Evolutionary conservation across 2,888 invertebrate genomes (phyloP).

Genomic region (Anarsia innoxiella): DNA sequence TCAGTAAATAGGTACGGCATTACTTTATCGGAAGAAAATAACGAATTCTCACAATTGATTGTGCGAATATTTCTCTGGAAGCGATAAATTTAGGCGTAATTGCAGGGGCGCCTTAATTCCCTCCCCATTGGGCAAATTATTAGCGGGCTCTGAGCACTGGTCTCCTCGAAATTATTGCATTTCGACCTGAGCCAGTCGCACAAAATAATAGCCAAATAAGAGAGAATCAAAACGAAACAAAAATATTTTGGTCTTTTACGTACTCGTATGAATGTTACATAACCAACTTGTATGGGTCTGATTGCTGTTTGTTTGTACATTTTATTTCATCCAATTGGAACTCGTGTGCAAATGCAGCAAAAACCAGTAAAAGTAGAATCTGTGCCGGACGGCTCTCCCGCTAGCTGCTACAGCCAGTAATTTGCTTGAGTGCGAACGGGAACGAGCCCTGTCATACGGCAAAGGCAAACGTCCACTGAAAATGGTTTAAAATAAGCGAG

Average conservation of each 20-base stretch:
- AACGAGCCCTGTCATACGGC: conserved; percentile 29
- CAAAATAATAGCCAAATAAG: background rate
- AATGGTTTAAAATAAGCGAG: too few relatives aligned
- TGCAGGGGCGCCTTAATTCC: conserved; percentile 14
- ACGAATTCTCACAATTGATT: conserved; percentile 9
- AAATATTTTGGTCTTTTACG: too few relatives aligned
- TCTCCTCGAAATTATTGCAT: conserved; percentile 2
- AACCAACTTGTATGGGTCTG: too few relatives aligned
- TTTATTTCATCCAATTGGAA: too few relatives aligned
- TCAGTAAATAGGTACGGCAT: background rate
- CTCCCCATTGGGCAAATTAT: conserved; percentile 13
- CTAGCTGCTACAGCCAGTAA: conserved; percentile 30
- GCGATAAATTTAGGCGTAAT: conserved; percentile 14
- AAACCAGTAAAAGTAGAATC: conserved; percentile 24
- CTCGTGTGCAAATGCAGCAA: too few relatives aligned
- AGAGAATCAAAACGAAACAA: background rate
- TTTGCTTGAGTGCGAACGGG: conserved; percentile 31
- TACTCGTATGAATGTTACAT: too few relatives aligned
- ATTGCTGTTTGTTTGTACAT: too few relatives aligned
- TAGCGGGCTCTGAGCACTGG: conserved; percentile 7
- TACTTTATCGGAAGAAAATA: conserved; percentile 3
- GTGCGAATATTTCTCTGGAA: conserved; percentile 8
- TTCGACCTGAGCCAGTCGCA: background rate
- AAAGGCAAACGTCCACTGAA: too few relatives aligned
- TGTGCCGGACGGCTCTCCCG: conserved; percentile 29